Evolutionary conservation across 2,888 invertebrate genomes (phyloP), one percentile per base, ranked within the genome.

Genomic region (Mimas tiliae): DNA sequence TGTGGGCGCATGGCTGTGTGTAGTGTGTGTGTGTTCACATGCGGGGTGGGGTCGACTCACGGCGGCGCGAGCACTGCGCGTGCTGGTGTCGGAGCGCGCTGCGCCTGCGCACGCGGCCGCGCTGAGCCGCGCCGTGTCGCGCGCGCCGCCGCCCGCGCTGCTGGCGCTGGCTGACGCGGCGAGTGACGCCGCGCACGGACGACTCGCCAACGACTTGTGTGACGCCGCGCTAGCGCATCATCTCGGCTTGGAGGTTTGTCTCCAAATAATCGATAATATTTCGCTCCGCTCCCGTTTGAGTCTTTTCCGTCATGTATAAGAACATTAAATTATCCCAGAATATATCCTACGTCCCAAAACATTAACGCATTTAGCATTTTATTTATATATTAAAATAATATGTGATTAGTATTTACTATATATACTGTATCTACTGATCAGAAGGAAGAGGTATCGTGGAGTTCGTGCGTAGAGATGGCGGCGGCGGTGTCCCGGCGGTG

Each of bases 201-300:
- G 62, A 65, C 48, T 70, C 19, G 38, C 68, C 67, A 70, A 6
- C 64, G 68, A 63, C 63, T 70, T 78, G 67, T 34, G 70, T 65
- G 75, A 74, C 70, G 71, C 69, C 48, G 73, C 67, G 67, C 71
- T 62, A 62, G 64, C 53, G 2, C 53, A 64, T n/a, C 68, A 38
- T 7, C 58, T 58, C 38, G 19, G 12, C 12, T 1, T 58, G 42
- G 19, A 58, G 55, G 38, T 38, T n/a, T 48, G n/a, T n/a, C 4
- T 27, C 42, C 42, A 9, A 42, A n/a, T n/a, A n/a, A n/a, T n/a
- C n/a, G n/a, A n/a, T n/a, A n/a, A n/a, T n/a, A n/a, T n/a, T n/a
- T n/a, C n/a, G n/a, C n/a, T n/a, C n/a, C n/a, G n/a, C n/a, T n/a
- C n/a, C n/a, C n/a, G n/a, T n/a, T n/a, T n/a, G n/a, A n/a, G n/a